phyloP scores from a whole-genome alignment of 2,113 vertebrate species.

The Perognathus longimembris region DNA sequence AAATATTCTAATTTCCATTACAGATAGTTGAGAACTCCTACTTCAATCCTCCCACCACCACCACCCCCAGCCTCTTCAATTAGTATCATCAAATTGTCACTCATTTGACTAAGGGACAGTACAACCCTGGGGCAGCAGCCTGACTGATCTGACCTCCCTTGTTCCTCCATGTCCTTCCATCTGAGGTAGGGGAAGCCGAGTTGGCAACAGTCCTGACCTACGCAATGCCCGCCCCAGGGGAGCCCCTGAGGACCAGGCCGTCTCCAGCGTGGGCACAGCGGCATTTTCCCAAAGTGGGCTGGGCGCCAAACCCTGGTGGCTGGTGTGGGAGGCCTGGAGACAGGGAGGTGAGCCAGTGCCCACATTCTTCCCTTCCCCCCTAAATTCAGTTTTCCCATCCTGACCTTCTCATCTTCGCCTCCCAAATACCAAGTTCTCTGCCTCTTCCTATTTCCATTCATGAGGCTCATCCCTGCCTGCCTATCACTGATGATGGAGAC shows the following conservation, averaged over 20 bases:
- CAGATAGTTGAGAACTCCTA: slow-evolving; percentile 53
- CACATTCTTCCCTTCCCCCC: slow-evolving; percentile 12
- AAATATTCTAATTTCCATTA: slow-evolving; percentile 63
- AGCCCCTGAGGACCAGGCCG: slow-evolving; percentile 63
- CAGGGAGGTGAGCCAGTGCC: slow-evolving; percentile 54
- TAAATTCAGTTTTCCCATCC: slow-evolving; percentile 34
- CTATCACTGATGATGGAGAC: neutral
- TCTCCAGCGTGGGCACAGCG: slow-evolving; percentile 72
- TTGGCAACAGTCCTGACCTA: slow-evolving; percentile 44
- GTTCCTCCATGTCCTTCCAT: slow-evolving; percentile 54
- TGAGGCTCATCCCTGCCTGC: neutral
- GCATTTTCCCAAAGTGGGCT: slow-evolving; percentile 69
- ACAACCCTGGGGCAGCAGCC: slow-evolving; percentile 62
- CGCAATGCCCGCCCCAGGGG: slow-evolving; percentile 30
- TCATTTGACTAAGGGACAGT: slow-evolving; percentile 68
- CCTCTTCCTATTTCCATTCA: neutral
- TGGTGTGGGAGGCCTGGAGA: slow-evolving; percentile 68
- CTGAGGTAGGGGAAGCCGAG: slow-evolving; percentile 57
- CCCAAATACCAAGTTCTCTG: neutral
- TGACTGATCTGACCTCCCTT: slow-evolving; percentile 68
- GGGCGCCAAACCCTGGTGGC: slow-evolving; percentile 54
- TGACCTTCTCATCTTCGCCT: neutral
- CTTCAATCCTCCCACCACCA: slow-evolving; percentile 53
- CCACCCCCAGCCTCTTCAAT: slow-evolving; percentile 41
- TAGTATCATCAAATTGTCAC: slow-evolving; percentile 66